phyloP scores from a whole-genome alignment of 2,888 invertebrate species.

The Brassicogethes aeneus region DNA sequence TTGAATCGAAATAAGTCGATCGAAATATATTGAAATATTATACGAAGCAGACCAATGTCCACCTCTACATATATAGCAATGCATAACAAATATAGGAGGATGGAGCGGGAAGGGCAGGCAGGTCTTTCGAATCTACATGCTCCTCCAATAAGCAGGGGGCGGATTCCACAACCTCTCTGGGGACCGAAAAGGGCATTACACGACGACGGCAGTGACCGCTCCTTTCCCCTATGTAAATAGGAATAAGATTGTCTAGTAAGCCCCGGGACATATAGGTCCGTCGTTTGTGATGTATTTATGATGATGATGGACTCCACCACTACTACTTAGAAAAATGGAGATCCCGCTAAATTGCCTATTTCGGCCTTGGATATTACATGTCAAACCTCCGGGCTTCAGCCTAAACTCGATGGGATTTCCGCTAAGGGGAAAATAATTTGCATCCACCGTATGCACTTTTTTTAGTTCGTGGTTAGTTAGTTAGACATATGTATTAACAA shows the following conservation, averaged over 20 bases:
- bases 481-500: no score
- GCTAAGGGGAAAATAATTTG: not conserved
- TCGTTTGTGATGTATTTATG: conserved; percentile 25
- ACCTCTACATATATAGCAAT: conserved; percentile 35
- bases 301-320: conserved; percentile 27
- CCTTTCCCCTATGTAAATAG: conserved; percentile 30
- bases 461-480: no score
- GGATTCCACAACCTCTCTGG: conserved; percentile 19
- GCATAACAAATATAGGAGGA: conserved; percentile 37
- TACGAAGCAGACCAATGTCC: conserved; percentile 38
- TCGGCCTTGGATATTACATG: conserved; percentile 8
- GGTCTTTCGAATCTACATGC: conserved; percentile 25
- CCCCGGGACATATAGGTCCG: not conserved
- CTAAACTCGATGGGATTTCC: not conserved
- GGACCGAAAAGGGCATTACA: conserved; percentile 28
- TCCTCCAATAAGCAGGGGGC: conserved; percentile 28
- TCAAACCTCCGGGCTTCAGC: not conserved
- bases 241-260: conserved; percentile 29
- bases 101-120: not conserved
- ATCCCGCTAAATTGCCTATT: conserved; percentile 17
- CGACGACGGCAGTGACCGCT: conserved; percentile 23
- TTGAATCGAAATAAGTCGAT: conserved; percentile 3
- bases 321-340: conserved; percentile 23
- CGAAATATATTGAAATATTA: conserved; percentile 41
- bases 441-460: not conserved